A percentile compares a stretch with the other conserved stretches of the same genome.
These are phyloP conservation scores for Etheostoma nigrum DNA, from an alignment of 2,797 vertebrate genomes.

Conservation along the genomic window DNA sequence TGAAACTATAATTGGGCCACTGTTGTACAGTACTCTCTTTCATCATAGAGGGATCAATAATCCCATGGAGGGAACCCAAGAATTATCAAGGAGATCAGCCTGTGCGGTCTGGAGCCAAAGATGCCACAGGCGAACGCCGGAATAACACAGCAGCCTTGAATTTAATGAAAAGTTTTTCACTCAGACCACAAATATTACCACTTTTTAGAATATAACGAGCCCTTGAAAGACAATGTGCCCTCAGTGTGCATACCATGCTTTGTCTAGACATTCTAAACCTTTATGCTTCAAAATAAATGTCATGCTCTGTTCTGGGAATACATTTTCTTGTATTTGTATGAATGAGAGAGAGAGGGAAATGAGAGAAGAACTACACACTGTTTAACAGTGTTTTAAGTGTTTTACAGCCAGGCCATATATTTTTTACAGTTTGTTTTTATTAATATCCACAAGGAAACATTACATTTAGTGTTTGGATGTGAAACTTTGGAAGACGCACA, in stretches of 20 bases:
- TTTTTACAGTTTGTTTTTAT: conserved; percentile 67
- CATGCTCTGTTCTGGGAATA: conserved; percentile 46
- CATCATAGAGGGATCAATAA: conserved; percentile 80
- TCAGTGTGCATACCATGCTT: conserved; percentile 51
- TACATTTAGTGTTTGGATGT: conserved; percentile 45
- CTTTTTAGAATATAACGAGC: conserved; percentile 68
- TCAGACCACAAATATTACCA: conserved; percentile 63
- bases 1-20: conserved; percentile 69
- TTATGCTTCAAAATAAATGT: conserved; percentile 68
- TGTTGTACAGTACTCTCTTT: conserved; percentile 71
- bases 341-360: background rate
- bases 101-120: conserved; percentile 53
- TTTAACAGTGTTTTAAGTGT: conserved; percentile 54
- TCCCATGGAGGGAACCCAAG: conserved; percentile 66
- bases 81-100: conserved; percentile 77
- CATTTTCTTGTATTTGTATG: conserved; percentile 56
- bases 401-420: conserved; percentile 49
- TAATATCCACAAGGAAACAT: conserved; percentile 66
- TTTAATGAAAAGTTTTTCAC: conserved; percentile 76
- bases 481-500: conserved; percentile 49
- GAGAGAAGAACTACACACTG: conserved; percentile 18
- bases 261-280: conserved; percentile 75
- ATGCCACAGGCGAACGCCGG: conserved; percentile 58
- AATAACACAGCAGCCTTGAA: conserved; percentile 60
- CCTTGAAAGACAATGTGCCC: conserved; percentile 60